These are phyloP conservation scores for Labeo calbasu DNA, from an alignment of 2,797 vertebrate genomes.

Conservation along the genomic window DNA sequence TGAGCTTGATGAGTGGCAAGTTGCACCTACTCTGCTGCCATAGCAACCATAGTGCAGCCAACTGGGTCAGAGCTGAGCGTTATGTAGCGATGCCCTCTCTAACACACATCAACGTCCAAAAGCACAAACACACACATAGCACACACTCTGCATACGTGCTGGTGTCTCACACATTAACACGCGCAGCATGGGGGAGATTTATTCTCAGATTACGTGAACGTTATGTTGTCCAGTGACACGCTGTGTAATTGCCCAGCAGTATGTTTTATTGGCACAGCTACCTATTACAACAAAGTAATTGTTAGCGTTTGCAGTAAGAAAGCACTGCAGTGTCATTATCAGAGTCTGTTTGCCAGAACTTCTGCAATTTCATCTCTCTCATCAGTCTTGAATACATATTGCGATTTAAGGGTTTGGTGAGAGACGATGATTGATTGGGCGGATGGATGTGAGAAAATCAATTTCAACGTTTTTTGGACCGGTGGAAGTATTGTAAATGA, in stretches of 20 bases:
- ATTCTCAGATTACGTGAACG: slow-evolving; percentile 43
- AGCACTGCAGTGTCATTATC: slow-evolving; percentile 36
- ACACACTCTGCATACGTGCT: neutral
- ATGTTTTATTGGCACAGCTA: slow-evolving; percentile 41
- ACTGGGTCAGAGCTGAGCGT: slow-evolving; percentile 77
- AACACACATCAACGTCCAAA: slow-evolving; percentile 31
- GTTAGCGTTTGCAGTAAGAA: slow-evolving; percentile 17
- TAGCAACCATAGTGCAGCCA: slow-evolving; percentile 82
- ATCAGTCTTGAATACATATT: slow-evolving; percentile 18
- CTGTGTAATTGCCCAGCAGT: slow-evolving; percentile 41
- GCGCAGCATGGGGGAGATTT: slow-evolving; percentile 37
- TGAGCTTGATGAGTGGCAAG: slow-evolving; percentile 81
- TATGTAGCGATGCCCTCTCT: slow-evolving; percentile 52
- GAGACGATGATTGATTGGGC: slow-evolving; percentile 2
- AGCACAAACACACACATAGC: slow-evolving; percentile 19
- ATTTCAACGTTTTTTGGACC: neutral
- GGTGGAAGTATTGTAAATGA: neutral
- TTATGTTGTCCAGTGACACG: slow-evolving; percentile 35
- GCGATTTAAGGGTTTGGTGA: neutral
- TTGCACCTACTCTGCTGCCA: slow-evolving; percentile 83
- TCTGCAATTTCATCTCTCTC: slow-evolving; percentile 3
- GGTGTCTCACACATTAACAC: slow-evolving; percentile 16
- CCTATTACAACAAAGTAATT: slow-evolving; percentile 45
- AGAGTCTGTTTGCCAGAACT: slow-evolving; percentile 9
- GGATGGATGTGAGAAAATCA: slow-evolving; percentile 2